Evolutionary conservation across 2,797 vertebrate species (phyloP).

Genomic region (Hyperoplus lanceolatus): DNA sequence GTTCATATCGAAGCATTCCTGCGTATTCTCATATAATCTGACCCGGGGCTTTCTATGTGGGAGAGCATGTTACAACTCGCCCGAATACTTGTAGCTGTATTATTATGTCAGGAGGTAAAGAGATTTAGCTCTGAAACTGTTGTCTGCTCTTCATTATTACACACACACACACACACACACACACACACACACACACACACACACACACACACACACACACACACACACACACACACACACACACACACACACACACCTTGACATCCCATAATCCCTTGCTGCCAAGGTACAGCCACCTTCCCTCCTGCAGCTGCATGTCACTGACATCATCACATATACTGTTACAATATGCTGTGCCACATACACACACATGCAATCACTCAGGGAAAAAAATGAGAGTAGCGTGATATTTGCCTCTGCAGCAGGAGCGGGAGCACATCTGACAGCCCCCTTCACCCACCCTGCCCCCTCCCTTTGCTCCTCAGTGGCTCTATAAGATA

Average conservation of each 20-base stretch:
- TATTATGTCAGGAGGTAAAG: constrained; percentile 36
- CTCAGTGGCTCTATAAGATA: constrained; percentile 75
- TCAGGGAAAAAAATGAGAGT: constrained; percentile 32
- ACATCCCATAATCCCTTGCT: constrained; percentile 13
- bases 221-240: constrained; percentile 3
- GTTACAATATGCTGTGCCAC: constrained; percentile 12
- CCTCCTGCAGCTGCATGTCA: constrained; percentile 21
- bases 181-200: constrained; percentile 19
- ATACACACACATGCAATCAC: constrained; percentile 16
- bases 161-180: constrained; percentile 9
- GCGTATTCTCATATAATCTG: constrained; percentile 55
- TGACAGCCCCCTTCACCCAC: constrained; percentile 32
- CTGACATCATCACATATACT: constrained; percentile 37
- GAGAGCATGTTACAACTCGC: constrained; percentile 33
- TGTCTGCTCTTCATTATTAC: neutral
- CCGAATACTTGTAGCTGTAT: constrained; percentile 23
- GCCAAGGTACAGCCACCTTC: constrained; percentile 22
- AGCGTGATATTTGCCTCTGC: constrained; percentile 54
- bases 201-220: neutral
- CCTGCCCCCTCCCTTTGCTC: constrained; percentile 30
- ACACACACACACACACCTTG: neutral
- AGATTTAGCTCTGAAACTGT: constrained; percentile 17
- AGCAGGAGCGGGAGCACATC: constrained; percentile 45
- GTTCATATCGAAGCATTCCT: constrained; percentile 37
- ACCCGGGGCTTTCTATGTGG: constrained; percentile 49